Percentiles rank a stretch among this genome's conserved stretches.
Conservation (phyloP, 2,113 vertebrate genomes). For the Ahaetulla prasina region DNA sequence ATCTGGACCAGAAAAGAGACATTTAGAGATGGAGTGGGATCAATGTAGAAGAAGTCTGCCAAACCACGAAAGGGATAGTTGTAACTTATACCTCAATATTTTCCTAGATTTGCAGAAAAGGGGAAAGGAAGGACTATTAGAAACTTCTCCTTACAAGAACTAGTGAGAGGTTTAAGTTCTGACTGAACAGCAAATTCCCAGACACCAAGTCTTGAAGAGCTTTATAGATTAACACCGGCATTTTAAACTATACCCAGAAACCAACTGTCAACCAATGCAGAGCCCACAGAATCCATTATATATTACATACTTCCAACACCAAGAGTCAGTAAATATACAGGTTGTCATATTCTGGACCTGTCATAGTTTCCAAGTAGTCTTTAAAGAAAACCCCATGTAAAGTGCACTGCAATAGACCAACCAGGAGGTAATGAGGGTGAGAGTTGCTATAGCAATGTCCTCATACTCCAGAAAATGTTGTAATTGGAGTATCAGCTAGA, state of each 20-base stretch:
- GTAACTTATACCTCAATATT: neutral
- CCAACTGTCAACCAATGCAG: neutral
- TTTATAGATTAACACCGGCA: neutral
- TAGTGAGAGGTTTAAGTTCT: neutral
- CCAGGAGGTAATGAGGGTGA: neutral
- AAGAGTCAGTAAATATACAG: neutral
- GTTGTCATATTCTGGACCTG: neutral
- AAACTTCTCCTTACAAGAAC: neutral
- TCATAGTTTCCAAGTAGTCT: neutral
- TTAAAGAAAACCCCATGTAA: neutral
- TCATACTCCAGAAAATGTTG: neutral
- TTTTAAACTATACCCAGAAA: neutral
- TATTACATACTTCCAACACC: neutral
- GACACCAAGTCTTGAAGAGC: neutral
- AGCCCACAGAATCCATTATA: neutral
- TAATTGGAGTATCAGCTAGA: neutral
- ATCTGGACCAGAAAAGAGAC: neutral
- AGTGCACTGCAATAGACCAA: neutral
- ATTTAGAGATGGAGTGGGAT: neutral
- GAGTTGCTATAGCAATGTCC: neutral
- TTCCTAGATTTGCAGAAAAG: neutral
- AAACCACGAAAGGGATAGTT: neutral
- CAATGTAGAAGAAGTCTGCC: neutral
- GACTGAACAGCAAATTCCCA: neutral
- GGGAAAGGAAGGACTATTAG: neutral